Evolutionary conservation across 2,888 invertebrate species (phyloP), one percentile per base, ranked within the genome.

Genomic region (Chelonus formosanus): DNA sequence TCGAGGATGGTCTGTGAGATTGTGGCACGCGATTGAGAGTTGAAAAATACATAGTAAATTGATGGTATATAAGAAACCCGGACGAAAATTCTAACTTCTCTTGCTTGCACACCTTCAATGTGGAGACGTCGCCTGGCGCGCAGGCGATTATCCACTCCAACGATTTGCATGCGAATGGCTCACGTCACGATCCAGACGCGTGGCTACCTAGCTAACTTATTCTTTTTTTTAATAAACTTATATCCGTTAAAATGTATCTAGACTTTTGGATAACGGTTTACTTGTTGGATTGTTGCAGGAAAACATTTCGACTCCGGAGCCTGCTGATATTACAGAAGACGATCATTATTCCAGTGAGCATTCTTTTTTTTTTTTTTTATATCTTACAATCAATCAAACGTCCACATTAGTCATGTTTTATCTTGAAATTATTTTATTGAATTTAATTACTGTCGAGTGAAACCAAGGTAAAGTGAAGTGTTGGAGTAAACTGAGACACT

Each of bases 311-410:
- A 90, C 90, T 44, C 89, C 91, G 36, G 91, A 91, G 78, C 90
- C 90, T 5, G 86, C 87, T 3, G 91, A 91, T 75, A 88, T 89
- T 84, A 89, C 87, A 73, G 91, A 91, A 73, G 91, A 91, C 72
- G 91, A 91, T 75, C 90, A 90, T 76, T 91, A 88, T 80, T 86
- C 90, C 80, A 90, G 91, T 91, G 85, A 89, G 89, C 74, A 75
- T 70, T 43, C 31, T 31, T 58, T 60, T 20, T 40, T 8, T 32
- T 35, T 52, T 8, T 32, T 53, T 31, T 34, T 53, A 6, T 32
- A 48, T n/a, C 48, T 20, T 20, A 20, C 20, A 20, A 20, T 20
- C 20, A 20, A 20, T 20, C 20, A 20, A 20, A 20, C 20, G 20
- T 20, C 20, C 20, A 20, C 20, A 20, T 20, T 20, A 20, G 20